Percentiles rank a stretch among this genome's conserved stretches.
Evolutionary conservation across 2,113 vertebrate genomes (phyloP).

Genomic region (Lophius piscatorius): DNA sequence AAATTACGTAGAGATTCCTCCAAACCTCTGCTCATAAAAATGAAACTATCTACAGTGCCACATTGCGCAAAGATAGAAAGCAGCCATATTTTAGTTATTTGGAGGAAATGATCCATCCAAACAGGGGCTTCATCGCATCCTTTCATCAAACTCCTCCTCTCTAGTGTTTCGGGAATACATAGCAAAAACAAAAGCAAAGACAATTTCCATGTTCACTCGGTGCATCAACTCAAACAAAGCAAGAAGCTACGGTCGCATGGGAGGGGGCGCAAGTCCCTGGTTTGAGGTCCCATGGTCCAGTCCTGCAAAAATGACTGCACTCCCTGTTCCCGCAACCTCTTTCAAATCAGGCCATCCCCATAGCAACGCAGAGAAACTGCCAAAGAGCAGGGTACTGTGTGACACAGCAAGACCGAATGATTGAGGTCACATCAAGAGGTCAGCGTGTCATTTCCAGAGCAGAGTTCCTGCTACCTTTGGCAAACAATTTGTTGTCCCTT

Average conservation of each 20-base stretch:
- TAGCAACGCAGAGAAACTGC: conserved; percentile 53
- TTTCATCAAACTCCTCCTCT: conserved; percentile 15
- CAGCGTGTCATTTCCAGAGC: conserved; percentile 57
- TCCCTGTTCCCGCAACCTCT: conserved; percentile 41
- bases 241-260: conserved; percentile 41
- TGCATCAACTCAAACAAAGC: conserved; percentile 43
- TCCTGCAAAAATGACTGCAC: conserved; percentile 34
- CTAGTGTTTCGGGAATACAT: conserved; percentile 37
- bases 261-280: conserved; percentile 44
- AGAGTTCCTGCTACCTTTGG: conserved; percentile 65
- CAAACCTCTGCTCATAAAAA: not conserved
- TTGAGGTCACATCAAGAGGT: conserved; percentile 71
- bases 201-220: conserved; percentile 48
- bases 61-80: no score
- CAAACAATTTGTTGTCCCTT: conserved; percentile 63
- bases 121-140: conserved; percentile 6
- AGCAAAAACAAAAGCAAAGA: conserved; percentile 46
- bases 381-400: conserved; percentile 48
- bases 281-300: conserved; percentile 46
- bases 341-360: conserved; percentile 61
- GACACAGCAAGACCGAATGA: conserved; percentile 40
- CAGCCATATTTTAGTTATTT: not conserved
- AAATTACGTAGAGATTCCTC: not conserved
- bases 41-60: no score
- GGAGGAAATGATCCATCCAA: conserved; percentile 3